Evolutionary conservation across 2,888 invertebrate species (phyloP).

Genomic region (Lasioglossum figueresi): DNA sequence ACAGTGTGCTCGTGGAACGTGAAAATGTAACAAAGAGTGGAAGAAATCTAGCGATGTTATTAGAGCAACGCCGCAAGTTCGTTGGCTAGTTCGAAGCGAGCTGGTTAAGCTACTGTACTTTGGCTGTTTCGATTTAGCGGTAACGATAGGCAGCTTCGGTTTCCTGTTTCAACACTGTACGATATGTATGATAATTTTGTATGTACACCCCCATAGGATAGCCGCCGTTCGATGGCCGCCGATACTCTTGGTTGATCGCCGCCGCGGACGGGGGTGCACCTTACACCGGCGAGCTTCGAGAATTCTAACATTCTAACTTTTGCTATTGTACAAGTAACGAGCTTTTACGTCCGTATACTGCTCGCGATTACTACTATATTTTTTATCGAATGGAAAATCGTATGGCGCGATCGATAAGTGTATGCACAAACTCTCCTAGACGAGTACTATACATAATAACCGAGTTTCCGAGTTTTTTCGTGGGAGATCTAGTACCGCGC

Average conservation of each 20-base stretch:
- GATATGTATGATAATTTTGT: constrained; percentile 5
- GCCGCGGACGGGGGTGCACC: neutral
- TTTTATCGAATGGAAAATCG: constrained; percentile 28
- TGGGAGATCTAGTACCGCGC: constrained; percentile 25
- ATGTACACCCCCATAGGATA: constrained; percentile 3
- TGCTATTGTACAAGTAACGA: constrained; percentile 25
- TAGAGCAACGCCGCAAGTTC: neutral
- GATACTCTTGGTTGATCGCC: neutral
- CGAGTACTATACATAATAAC: neutral
- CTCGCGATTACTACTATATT: constrained; percentile 39
- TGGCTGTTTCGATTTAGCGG: neutral
- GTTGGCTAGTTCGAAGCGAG: neutral
- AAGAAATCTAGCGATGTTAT: neutral
- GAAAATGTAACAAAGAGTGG: neutral
- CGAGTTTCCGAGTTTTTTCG: constrained; percentile 22
- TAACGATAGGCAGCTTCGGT: constrained; percentile 1
- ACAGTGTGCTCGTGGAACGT: neutral
- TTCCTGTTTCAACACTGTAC: constrained; percentile 5
- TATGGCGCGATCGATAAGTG: constrained; percentile 40
- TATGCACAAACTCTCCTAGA: constrained; percentile 23
- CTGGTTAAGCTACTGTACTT: constrained; percentile 6
- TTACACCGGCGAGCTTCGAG: constrained; percentile 32
- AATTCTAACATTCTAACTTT: constrained; percentile 33
- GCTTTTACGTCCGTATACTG: constrained; percentile 26
- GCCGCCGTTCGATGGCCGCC: neutral